These are phyloP conservation scores for Leptinotarsa peninsularis DNA, from an alignment of 2,888 invertebrate genomes.

Conservation along the genomic window DNA sequence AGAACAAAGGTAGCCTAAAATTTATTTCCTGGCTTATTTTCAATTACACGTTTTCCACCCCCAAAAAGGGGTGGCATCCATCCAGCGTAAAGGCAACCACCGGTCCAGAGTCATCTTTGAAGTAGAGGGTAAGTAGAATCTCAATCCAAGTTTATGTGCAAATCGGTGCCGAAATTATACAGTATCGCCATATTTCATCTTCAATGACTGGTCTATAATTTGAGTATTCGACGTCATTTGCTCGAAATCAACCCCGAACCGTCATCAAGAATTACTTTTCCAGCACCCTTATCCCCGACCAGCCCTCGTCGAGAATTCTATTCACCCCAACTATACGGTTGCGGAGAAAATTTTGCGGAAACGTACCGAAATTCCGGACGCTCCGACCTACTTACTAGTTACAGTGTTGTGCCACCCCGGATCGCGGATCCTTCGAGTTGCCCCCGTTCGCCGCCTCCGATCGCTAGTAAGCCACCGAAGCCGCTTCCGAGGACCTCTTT, in stretches of 20 bases:
- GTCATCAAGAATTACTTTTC: constrained; percentile 23
- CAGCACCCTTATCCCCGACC: constrained; percentile 28
- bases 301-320: constrained; percentile 24
- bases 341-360: constrained; percentile 31
- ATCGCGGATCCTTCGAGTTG: constrained; percentile 36
- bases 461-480: constrained; percentile 44
- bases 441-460: constrained; percentile 24
- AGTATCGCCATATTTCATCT: not conserved
- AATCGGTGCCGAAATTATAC: too few species aligned
- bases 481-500: constrained; percentile 45
- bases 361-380: constrained; percentile 47
- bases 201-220: not conserved
- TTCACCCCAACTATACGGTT: constrained; percentile 15
- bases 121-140: too few species aligned
- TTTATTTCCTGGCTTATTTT: too few species aligned
- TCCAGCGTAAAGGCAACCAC: too few species aligned
- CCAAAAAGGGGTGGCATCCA: too few species aligned
- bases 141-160: too few species aligned
- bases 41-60: too few species aligned
- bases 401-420: constrained; percentile 46
- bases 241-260: not conserved
- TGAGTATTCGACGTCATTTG: not conserved
- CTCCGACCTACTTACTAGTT: constrained; percentile 52
- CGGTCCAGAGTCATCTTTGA: too few species aligned
- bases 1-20: too few species aligned